A percentile compares a stretch with the other conserved stretches of the same genome.
These are phyloP conservation scores for Acrocephalus kingi DNA, from an alignment of 2,113 vertebrate species.

Conservation along the genomic window DNA sequence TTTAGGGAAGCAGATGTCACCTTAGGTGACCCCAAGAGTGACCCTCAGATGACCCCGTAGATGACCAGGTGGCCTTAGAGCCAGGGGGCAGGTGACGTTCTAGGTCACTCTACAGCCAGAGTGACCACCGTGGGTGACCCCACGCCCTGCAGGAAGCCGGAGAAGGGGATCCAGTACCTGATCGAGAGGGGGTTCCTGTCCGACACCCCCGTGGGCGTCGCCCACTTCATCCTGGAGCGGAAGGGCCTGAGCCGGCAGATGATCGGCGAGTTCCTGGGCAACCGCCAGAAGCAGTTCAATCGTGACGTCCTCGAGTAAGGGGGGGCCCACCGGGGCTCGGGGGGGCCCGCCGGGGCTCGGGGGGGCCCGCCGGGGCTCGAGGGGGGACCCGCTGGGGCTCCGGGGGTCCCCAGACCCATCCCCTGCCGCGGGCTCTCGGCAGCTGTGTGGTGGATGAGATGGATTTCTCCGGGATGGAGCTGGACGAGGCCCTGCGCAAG, in stretches of 20 bases:
- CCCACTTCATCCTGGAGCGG: conserved; percentile 94
- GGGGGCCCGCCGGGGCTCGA: too few species aligned
- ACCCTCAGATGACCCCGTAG: not conserved
- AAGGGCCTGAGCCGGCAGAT: conserved; percentile 96
- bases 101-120: not conserved
- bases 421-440: not conserved
- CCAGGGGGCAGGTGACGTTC: not conserved
- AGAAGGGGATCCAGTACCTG: conserved; percentile 97
- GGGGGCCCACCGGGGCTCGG: rapidly evolving
- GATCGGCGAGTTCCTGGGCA: conserved; percentile 97
- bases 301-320: conserved; percentile 94
- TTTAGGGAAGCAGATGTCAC: too few species aligned
- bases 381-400: too few species aligned
- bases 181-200: conserved; percentile 95
- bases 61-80: too few species aligned
- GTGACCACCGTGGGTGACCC: not conserved
- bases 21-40: not conserved
- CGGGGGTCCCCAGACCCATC: not conserved
- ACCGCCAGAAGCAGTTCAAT: conserved; percentile 97
- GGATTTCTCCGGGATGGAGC: conserved; percentile 97
- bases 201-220: conserved; percentile 93
- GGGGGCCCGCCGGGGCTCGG: too few species aligned
- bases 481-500: conserved; percentile 92
- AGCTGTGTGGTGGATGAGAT: conserved; percentile 98
- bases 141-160: conserved; percentile 81